Base-by-base conservation (phyloP, 2,113 vertebrate genomes). In the Mastomys coucha region DNA sequence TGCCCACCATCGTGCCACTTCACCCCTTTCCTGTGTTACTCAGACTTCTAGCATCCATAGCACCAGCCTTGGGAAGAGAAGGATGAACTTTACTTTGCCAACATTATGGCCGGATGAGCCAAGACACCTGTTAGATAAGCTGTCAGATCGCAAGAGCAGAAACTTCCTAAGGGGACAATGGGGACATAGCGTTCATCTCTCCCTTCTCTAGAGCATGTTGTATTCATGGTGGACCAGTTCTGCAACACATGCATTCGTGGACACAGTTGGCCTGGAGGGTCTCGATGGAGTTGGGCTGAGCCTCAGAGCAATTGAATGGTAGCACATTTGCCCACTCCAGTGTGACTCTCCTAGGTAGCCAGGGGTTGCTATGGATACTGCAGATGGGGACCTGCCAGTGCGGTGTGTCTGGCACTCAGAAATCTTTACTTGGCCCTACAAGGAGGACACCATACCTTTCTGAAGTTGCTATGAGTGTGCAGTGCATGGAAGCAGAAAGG, bases 121-220 rank as follows among this genome's bases (percentile, higher is more conserved):
- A 63, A 89, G 63, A 90, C 78, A 93, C 75, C 82, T 82, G 63
- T 85, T 88, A 87, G 89, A 91, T 89, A 93, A 94, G 70, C 28
- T 70, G 22, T 51, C 67, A 60, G 49, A 58, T 22, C 73, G 42
- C 42, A 13, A 76, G 31, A 65, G 69, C 39, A 49, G 75, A 22
- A 69, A 19, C 58, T 58, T 58, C 12, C 31, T 16, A 16, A 69
- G 45, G 80, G 76, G 63, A 2, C 3, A 19, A 39, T 67, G 53
- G 76, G 86, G 31, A 88, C 22, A 92, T 9, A 84, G 22, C 91
- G 16, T n/a, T 51, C 36, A 5, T 5, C 9, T 63, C 26, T 20
- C 75, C 16, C 51, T 89, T 2, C 87, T 91, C 51, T 65, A 16
- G 63, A 42, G 51, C 22, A 7, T 86, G 10, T 24, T 42, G 7